Percentiles rank a stretch among this genome's conserved stretches.
These are phyloP conservation scores for Dicycla oo DNA, from an alignment of 2,888 invertebrate species.

Conservation along the genomic window DNA sequence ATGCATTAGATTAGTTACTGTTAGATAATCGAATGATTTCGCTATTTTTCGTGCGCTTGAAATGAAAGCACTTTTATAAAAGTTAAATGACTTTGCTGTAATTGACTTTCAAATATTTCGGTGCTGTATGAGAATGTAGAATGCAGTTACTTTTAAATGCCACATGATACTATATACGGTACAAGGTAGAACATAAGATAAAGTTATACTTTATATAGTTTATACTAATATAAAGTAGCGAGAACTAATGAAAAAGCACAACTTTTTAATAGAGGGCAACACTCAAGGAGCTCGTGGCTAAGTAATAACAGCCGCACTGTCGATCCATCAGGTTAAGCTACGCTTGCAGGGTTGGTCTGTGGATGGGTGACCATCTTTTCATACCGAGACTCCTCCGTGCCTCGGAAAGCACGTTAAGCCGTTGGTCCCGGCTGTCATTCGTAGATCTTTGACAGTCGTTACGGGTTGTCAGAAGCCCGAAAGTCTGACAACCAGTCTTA, in stretches of 20 bases:
- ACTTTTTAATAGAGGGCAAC: not conserved
- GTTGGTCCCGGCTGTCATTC: too few species aligned
- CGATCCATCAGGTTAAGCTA: too few species aligned
- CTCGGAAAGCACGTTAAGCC: too few species aligned
- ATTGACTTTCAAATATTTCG: constrained; percentile 17
- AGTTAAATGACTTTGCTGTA: not conserved
- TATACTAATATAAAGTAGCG: not conserved
- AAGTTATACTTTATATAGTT: too few species aligned
- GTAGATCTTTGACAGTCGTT: too few species aligned
- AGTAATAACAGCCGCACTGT: too few species aligned
- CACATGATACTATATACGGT: not conserved
- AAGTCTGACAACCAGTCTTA: too few species aligned
- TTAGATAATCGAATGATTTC: constrained; percentile 25
- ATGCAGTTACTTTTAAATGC: not conserved
- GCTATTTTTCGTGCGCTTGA: not conserved
- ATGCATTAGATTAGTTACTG: constrained; percentile 2
- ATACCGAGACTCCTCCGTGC: too few species aligned
- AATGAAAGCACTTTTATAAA: constrained; percentile 12
- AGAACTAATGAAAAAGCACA: not conserved
- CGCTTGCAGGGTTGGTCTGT: too few species aligned
- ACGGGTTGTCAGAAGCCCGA: too few species aligned
- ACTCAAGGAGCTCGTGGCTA: too few species aligned
- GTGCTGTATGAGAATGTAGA: constrained; percentile 1
- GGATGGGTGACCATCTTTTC: too few species aligned
- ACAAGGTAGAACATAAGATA: not conserved